These are phyloP conservation scores for Centropus bengalensis DNA, from an alignment of 2,113 vertebrate genomes.

Conservation along the genomic window DNA sequence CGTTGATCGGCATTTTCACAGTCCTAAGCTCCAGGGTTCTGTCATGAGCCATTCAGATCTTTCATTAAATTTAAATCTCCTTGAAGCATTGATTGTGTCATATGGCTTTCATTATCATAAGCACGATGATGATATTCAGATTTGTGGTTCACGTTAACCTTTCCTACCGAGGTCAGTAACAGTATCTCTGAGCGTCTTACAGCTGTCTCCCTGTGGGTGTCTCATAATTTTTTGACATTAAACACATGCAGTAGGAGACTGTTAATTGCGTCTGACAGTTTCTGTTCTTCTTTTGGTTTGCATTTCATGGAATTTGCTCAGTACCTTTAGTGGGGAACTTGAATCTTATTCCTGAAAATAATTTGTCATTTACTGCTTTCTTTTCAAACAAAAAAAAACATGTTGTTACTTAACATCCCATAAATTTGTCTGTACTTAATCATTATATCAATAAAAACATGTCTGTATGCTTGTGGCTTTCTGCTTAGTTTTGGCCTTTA, in stretches of 20 bases:
- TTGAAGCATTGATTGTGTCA: conserved; percentile 62
- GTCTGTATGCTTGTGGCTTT: not conserved
- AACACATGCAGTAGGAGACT: conserved; percentile 42
- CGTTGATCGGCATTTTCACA: not conserved
- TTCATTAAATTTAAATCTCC: conserved; percentile 58
- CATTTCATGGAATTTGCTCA: not conserved
- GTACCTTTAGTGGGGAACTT: not conserved
- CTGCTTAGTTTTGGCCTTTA: not conserved
- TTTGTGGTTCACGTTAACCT: conserved; percentile 64
- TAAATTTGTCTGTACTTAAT: conserved; percentile 59
- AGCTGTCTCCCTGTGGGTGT: conserved; percentile 46
- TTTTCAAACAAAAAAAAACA: conserved; percentile 42
- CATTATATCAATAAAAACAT: conserved; percentile 6
- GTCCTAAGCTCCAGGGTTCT: not conserved
- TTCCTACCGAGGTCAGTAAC: conserved; percentile 68
- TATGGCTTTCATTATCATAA: conserved; percentile 65
- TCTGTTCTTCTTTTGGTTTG: not conserved
- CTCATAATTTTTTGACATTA: conserved; percentile 65
- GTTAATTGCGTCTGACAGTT: conserved; percentile 50
- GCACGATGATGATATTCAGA: conserved; percentile 49
- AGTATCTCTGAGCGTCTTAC: conserved; percentile 58
- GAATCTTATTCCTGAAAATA: conserved; percentile 28
- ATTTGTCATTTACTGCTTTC: conserved; percentile 7
- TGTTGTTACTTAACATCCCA: conserved; percentile 51
- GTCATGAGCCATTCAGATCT: conserved; percentile 16